phyloP scores from a whole-genome alignment of 2,113 vertebrate species.

The Pterocles orientalis region DNA sequence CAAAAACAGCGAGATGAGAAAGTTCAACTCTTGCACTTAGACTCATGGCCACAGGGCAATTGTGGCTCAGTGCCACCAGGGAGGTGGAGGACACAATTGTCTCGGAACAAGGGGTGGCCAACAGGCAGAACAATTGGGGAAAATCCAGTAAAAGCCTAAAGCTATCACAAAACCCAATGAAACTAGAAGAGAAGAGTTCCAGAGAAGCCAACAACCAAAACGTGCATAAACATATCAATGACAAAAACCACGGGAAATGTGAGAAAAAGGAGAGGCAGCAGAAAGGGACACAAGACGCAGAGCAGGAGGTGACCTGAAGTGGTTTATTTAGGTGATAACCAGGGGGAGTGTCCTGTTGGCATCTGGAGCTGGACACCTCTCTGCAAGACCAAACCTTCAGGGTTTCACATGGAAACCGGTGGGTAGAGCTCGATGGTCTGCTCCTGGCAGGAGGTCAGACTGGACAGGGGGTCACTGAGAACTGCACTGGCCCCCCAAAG shows the following conservation, averaged over 20 bases:
- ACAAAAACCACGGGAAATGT: accelerated
- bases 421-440: neutral
- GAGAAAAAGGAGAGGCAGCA: neutral
- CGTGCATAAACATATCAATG: neutral
- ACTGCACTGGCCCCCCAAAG: accelerated
- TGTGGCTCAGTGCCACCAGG: neutral
- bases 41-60: neutral
- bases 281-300: neutral
- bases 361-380: neutral
- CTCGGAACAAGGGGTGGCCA: neutral
- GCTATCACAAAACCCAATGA: neutral
- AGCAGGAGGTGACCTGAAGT: neutral
- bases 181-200: neutral
- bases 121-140: neutral
- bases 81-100: neutral
- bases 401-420: neutral
- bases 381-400: neutral
- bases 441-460: neutral
- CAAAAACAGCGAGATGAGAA: accelerated
- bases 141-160: neutral
- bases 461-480: neutral
- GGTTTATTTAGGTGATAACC: neutral
- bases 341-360: neutral
- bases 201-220: neutral
- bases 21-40: neutral